Base-by-base conservation (phyloP, 2,113 vertebrate genomes). In the Heterotis niloticus region DNA sequence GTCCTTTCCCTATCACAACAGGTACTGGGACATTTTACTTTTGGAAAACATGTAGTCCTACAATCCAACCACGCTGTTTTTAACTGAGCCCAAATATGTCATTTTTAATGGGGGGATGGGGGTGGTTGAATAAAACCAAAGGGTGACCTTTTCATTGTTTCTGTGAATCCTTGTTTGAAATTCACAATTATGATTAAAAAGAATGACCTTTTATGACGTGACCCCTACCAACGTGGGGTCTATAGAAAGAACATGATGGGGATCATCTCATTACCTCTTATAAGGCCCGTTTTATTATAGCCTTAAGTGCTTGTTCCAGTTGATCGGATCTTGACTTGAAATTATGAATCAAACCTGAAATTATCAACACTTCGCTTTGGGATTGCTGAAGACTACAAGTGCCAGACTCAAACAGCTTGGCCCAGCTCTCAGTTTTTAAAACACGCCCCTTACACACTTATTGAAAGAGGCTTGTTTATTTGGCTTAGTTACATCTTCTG, bases 101-200 rank as follows among this genome's bases (percentile, higher is more conserved):
- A 75, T 80, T 54, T 74, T 71, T 51, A 71, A 51, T 5, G 69
- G 69, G 29, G 34, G 68, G 0, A n/a, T n/a, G 24, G 24, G n/a
- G n/a, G 71, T 18, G 10, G 11, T 5, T 26, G 54, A 72, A 20
- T 23, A 26, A 62, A 24, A 26, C 23, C 23, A 28, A 68, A 29
- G 76, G 51, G 64, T 76, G 79, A 80, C 73, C 64, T 75, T 79
- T 74, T 59, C 51, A 62, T 76, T 66, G 62, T 65, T 34, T 44
- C 69, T 72, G 4, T 20, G 60, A 52, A 26, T 79, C 59, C 18
- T 64, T 12, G 9, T 65, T 73, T 4, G 26, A n/a, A 17, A 72
- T 16, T 60, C 78, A 66, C 44, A n/a, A 54, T 64, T 64, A 74
- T 28, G 64, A 65, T 72, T 65, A 54, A 79, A 73, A 64, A 79